Evolutionary conservation across 2,113 vertebrate species (phyloP).

Genomic region (Emydura subglobosa): DNA sequence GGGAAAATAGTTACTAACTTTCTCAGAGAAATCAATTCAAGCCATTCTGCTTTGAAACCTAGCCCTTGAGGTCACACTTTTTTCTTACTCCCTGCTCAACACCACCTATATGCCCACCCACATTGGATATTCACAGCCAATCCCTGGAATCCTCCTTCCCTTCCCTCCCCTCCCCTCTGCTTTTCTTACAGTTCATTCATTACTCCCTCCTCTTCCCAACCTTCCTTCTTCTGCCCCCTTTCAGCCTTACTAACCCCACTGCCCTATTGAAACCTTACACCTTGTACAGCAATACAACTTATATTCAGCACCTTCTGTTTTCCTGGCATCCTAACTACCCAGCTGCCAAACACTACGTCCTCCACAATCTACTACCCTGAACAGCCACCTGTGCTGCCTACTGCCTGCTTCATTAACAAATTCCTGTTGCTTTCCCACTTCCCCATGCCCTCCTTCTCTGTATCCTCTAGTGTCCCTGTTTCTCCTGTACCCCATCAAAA

Average conservation of each 20-base stretch:
- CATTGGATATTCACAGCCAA: neutral
- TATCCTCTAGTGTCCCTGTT: neutral
- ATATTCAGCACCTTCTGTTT: neutral
- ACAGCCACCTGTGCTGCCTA: neutral
- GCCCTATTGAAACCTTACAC: neutral
- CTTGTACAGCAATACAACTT: fast-evolving
- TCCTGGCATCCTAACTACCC: neutral
- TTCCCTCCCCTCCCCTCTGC: no score
- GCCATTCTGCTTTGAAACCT: neutral
- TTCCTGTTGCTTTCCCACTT: neutral
- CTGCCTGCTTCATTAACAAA: neutral
- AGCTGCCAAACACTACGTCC: neutral
- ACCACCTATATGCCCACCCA: neutral
- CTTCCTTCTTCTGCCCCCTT: neutral
- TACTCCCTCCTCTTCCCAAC: neutral
- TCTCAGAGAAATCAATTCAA: neutral
- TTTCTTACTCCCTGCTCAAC: neutral
- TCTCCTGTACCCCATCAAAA: neutral
- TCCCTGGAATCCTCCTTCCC: neutral
- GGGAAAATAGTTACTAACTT: neutral
- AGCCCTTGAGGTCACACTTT: neutral
- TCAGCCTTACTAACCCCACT: neutral
- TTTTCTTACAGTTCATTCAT: neutral
- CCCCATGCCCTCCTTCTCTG: neutral
- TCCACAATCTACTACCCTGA: neutral